Evolutionary conservation across 2,113 vertebrate genomes (phyloP).

Genomic region (Apodemus sylvaticus): DNA sequence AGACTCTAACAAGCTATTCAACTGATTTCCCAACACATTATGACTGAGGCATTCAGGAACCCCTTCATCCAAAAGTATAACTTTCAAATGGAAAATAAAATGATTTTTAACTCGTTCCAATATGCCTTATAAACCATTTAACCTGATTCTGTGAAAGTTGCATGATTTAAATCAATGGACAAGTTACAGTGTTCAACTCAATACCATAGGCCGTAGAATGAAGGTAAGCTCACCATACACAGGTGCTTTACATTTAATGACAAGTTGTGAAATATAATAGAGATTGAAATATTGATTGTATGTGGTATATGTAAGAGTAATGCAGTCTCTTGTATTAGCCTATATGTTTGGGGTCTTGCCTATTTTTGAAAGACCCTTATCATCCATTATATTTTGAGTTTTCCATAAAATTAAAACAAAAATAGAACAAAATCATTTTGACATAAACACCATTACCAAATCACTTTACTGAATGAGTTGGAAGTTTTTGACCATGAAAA

Average conservation of each 20-base stretch:
- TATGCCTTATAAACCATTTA: conserved; percentile 98
- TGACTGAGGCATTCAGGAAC: conserved; percentile 92
- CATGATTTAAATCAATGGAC: conserved; percentile 89
- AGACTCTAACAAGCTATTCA: conserved; percentile 87
- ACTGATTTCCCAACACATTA: conserved; percentile 85
- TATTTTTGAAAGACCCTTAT: conserved; percentile 86
- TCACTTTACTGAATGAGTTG: conserved; percentile 49
- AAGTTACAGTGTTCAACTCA: conserved; percentile 88
- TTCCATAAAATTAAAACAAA: neutral
- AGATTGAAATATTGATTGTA: conserved; percentile 89
- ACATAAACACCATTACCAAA: conserved; percentile 36
- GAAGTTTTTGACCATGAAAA: conserved; percentile 55
- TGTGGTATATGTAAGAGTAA: conserved; percentile 92
- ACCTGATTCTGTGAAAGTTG: conserved; percentile 93
- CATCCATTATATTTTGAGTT: conserved; percentile 81
- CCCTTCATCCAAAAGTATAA: conserved; percentile 89
- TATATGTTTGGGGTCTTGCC: conserved; percentile 89
- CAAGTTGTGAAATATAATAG: conserved; percentile 89
- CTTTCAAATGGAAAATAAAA: conserved; percentile 89
- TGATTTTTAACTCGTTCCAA: conserved; percentile 96
- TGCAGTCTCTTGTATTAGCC: conserved; percentile 88
- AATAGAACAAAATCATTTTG: conserved; percentile 24
- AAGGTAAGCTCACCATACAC: conserved; percentile 88
- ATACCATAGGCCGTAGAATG: conserved; percentile 89
- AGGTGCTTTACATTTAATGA: conserved; percentile 90